Evolutionary conservation across 2,113 vertebrate genomes (phyloP).

Genomic region (Todiramphus chloris): DNA sequence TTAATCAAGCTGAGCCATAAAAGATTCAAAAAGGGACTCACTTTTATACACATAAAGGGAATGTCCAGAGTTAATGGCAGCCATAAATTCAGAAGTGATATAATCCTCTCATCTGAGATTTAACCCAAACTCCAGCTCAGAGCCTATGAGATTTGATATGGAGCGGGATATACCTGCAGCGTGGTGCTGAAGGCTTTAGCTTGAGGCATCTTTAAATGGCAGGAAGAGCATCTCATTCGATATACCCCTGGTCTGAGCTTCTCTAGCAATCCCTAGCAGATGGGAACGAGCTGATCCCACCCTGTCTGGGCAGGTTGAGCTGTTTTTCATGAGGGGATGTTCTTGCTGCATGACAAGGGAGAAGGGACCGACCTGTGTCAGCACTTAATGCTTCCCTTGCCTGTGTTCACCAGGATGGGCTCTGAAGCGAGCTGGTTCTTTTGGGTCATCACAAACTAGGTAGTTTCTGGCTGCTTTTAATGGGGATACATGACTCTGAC

Average conservation of each 20-base stretch:
- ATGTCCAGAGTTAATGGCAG: neutral
- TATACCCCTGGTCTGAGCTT: fast-evolving
- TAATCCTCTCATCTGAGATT: neutral
- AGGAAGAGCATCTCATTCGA: neutral
- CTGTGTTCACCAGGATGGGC: fast-evolving
- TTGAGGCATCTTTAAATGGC: neutral
- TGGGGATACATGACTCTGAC: neutral
- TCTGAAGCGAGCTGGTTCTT: neutral
- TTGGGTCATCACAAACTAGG: neutral
- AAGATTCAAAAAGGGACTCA: neutral
- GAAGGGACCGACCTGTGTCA: neutral
- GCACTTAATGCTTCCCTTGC: neutral
- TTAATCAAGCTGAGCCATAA: neutral
- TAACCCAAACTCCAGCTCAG: neutral
- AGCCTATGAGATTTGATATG: neutral
- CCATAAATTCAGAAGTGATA: neutral
- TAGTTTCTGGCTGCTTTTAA: neutral
- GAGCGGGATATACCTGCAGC: neutral
- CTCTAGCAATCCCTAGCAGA: neutral
- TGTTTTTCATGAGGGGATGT: neutral
- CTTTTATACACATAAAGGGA: neutral
- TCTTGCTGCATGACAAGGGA: neutral
- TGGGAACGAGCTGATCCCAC: neutral
- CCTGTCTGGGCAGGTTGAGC: neutral
- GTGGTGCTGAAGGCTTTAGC: neutral